These are phyloP conservation scores for Poecilus cupreus DNA, from an alignment of 2,888 invertebrate genomes.

Conservation along the genomic window DNA sequence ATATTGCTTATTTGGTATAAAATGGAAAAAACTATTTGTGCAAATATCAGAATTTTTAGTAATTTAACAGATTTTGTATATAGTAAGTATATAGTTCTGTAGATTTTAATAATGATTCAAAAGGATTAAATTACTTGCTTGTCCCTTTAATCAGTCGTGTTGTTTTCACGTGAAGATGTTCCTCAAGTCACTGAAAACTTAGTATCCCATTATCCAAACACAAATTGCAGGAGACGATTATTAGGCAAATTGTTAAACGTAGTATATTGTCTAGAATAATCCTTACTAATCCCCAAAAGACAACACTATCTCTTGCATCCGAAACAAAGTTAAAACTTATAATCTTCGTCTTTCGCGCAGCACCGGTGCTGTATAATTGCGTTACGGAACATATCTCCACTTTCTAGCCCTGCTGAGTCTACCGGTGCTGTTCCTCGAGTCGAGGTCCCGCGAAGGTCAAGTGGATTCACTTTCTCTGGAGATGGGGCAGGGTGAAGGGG, in stretches of 20 bases:
- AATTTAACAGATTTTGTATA: too few species aligned
- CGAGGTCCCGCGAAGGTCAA: neutral
- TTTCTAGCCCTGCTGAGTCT: neutral
- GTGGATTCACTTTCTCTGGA: neutral
- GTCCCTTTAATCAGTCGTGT: neutral
- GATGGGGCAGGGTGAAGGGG: neutral
- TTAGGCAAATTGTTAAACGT: slow-evolving; percentile 36
- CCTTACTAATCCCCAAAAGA: slow-evolving; percentile 22
- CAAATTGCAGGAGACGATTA: slow-evolving; percentile 7
- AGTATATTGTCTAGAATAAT: slow-evolving; percentile 45
- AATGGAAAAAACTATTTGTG: too few species aligned
- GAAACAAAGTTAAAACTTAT: slow-evolving; percentile 32
- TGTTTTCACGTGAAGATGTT: slow-evolving; percentile 8
- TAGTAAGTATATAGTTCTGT: too few species aligned
- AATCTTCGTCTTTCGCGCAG: neutral
- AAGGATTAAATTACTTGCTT: neutral
- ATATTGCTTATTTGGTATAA: too few species aligned
- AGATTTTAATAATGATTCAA: too few species aligned
- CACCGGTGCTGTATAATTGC: neutral
- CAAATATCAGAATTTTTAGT: too few species aligned
- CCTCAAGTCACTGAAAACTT: neutral
- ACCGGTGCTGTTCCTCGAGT: too few species aligned
- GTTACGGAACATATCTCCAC: slow-evolving; percentile 2
- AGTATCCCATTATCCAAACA: slow-evolving; percentile 26
- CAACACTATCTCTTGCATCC: slow-evolving; percentile 17